Base-by-base conservation (phyloP, 2,797 vertebrate genomes). In the Chromobotia macracanthus region DNA sequence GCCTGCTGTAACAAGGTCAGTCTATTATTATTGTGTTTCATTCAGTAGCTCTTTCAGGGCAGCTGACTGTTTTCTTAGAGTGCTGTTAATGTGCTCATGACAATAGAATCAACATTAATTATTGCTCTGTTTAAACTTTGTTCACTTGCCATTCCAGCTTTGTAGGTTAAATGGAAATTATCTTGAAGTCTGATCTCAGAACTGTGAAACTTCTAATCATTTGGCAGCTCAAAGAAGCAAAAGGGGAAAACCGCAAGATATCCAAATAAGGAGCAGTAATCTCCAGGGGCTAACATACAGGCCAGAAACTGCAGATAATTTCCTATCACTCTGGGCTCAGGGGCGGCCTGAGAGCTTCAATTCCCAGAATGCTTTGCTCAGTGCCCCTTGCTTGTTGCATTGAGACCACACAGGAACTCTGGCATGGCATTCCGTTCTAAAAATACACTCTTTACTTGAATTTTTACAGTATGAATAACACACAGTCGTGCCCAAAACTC, bases 321-420 rank as follows among this genome's bases (percentile, higher is more conserved):
- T 65, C 75, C 71, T 53, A 75, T 55, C 63, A 73, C 68, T 50
- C 28, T 50, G 19, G 44, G 68, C 41, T 65, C 18, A 56, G 68
- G 38, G 66, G 46, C 61, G 50, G 67, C 44, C 41, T 23, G 53
- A 80, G 72, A 63, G 65, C 31, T 63, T 55, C 56, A 83, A 75
- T 76, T 80, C 70, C 82, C 79, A 80, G 58, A 66, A 71, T 64
- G 35, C 79, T 58, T 55, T 78, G 50, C 72, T 65, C 18, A 8
- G 76, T 80, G 70, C 64, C 77, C 67, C 44, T 53, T 48, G 65
- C 75, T 80, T 81, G 66, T 56, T 70, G 65, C 79, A 79, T 75
- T 73, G 71, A 64, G 72, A 84, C 83, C 85, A 87, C 82, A 83
- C 82, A 85, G 80, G 79, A 68, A 75, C 76, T 72, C 75, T 66